phyloP scores from a whole-genome alignment of 2,113 vertebrate species.

The Elaphurus davidianus region DNA sequence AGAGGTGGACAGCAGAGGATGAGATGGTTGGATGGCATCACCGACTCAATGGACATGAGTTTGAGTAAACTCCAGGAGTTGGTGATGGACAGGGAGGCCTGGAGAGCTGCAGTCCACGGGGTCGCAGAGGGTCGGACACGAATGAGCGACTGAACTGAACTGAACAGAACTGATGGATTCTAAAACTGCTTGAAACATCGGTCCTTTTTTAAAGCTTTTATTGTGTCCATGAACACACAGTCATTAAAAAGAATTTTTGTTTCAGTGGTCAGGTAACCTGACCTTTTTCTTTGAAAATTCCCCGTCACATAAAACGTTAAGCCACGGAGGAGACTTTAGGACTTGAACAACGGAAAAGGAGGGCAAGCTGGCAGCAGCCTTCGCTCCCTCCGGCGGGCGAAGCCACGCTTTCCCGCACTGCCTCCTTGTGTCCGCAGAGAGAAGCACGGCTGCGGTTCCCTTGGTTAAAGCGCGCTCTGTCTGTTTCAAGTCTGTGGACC shows the following conservation, averaged over 20 bases:
- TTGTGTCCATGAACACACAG: not conserved
- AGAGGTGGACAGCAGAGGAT: not conserved
- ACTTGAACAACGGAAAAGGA: not conserved
- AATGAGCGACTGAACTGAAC: not conserved
- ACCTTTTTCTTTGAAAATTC: not conserved
- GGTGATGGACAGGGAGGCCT: not conserved
- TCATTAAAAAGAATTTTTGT: not conserved
- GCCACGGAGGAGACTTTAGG: not conserved
- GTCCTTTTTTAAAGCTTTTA: not conserved
- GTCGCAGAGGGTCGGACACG: not conserved
- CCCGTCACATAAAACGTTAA: not conserved
- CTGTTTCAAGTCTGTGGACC: rapidly evolving
- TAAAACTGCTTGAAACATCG: not conserved
- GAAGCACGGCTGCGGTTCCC: not conserved
- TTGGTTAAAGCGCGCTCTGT: not conserved
- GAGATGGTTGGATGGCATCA: not conserved
- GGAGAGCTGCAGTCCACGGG: not conserved
- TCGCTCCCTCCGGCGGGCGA: rapidly evolving
- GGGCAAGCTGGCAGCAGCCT: not conserved
- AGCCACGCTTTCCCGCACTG: slow-evolving; percentile 60
- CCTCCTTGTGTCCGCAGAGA: slow-evolving; percentile 49
- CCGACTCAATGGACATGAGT: not conserved
- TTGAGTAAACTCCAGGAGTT: not conserved
- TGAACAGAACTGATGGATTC: not conserved
- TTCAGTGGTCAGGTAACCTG: not conserved